A percentile compares a stretch with the other conserved stretches of the same genome.
phyloP scores from a whole-genome alignment of 2,888 invertebrate species.

The Tetramorium bicarinatum region DNA sequence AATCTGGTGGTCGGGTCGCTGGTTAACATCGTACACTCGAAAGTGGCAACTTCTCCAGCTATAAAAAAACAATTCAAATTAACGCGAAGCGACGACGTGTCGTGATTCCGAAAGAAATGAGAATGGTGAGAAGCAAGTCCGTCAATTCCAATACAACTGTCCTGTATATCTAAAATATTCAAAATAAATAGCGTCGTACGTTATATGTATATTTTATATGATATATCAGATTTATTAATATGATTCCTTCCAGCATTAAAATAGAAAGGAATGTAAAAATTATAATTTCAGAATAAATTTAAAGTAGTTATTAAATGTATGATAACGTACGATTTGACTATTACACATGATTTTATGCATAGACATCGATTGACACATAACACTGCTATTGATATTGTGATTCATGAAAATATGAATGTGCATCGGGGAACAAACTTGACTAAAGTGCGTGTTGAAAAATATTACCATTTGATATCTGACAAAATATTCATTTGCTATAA shows the following conservation, averaged over 20 bases:
- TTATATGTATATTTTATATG: background rate
- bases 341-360: background rate
- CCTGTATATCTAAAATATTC: slow-evolving; percentile 24
- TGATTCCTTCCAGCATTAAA: background rate
- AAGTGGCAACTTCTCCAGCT: slow-evolving; percentile 94
- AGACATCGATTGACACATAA: slow-evolving; percentile 4
- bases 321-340: background rate
- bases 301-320: background rate
- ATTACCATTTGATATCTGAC: background rate
- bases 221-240: background rate
- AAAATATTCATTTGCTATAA: background rate
- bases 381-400: background rate
- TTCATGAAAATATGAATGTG: background rate
- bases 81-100: background rate
- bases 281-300: background rate
- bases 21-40: slow-evolving; percentile 92
- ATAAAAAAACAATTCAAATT: slow-evolving; percentile 65
- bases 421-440: background rate
- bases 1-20: slow-evolving; percentile 88
- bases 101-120: background rate
- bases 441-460: background rate
- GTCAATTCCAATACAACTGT: slow-evolving; percentile 12
- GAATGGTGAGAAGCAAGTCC: slow-evolving; percentile 24
- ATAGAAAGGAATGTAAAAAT: background rate
- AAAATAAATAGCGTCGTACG: background rate